phyloP scores from a whole-genome alignment of 2,113 vertebrate species.

The Gobio gobio region DNA sequence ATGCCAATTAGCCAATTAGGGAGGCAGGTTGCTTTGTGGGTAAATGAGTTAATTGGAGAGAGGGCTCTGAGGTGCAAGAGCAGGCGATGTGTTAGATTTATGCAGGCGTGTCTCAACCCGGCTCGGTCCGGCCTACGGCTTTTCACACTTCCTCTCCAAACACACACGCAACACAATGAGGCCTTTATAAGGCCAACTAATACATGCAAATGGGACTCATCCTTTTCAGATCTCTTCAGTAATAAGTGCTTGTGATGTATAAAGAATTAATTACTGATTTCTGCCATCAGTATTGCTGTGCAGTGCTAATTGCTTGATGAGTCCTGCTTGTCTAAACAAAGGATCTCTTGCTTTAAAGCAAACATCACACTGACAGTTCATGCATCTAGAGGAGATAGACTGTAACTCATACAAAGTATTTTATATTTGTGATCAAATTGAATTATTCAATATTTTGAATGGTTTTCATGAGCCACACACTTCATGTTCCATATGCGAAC shows the following conservation, averaged over 20 bases:
- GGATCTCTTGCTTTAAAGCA: slow-evolving; percentile 28
- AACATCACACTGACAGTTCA: slow-evolving; percentile 13
- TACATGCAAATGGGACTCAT: slow-evolving; percentile 72
- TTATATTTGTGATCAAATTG: not conserved
- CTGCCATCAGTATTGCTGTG: slow-evolving; percentile 68
- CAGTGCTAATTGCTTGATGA: slow-evolving; percentile 36
- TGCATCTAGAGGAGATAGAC: slow-evolving; percentile 18
- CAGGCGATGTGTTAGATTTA: slow-evolving; percentile 66
- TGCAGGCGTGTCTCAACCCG: slow-evolving; percentile 63
- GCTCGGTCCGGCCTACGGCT: slow-evolving; percentile 59
- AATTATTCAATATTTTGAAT: not conserved
- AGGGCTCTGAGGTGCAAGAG: slow-evolving; percentile 68
- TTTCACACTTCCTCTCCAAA: slow-evolving; percentile 69
- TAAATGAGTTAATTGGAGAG: slow-evolving; percentile 78
- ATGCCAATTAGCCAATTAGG: slow-evolving; percentile 76
- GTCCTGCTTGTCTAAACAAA: slow-evolving; percentile 41
- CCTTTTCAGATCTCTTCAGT: slow-evolving; percentile 70
- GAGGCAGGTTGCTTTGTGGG: slow-evolving; percentile 72
- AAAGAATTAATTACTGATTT: slow-evolving; percentile 76
- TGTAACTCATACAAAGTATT: not conserved
- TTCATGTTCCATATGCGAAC: not conserved
- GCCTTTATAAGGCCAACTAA: slow-evolving; percentile 73
- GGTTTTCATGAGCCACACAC: too few relatives aligned
- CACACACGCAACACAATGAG: slow-evolving; percentile 69
- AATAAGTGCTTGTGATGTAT: slow-evolving; percentile 76